phyloP scores from a whole-genome alignment of 2,113 vertebrate species.

The Plectropomus leopardus region DNA sequence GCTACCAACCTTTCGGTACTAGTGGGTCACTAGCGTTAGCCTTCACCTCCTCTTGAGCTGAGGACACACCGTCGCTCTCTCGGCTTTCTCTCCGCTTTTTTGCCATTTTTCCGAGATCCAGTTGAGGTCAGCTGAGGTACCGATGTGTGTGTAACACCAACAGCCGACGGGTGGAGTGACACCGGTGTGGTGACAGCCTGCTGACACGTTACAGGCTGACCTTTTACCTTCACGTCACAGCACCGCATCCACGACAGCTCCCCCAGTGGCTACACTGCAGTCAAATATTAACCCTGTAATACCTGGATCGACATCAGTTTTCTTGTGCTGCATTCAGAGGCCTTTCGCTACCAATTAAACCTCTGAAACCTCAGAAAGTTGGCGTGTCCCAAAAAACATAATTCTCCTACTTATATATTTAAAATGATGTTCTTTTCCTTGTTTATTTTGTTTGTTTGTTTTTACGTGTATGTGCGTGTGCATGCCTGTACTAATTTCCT shows the following conservation, averaged over 20 bases:
- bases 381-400: too few relatives aligned
- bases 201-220: conserved; percentile 61
- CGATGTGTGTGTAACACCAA: too few relatives aligned
- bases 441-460: too few relatives aligned
- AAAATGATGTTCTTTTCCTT: too few relatives aligned
- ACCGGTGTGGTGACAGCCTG: conserved; percentile 43
- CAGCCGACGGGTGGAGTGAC: conserved; percentile 20
- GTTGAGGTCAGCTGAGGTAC: not conserved
- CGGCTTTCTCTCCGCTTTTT: conserved; percentile 82
- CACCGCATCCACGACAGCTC: conserved; percentile 43
- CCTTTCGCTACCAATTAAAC: too few relatives aligned
- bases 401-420: too few relatives aligned
- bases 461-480: too few relatives aligned
- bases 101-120: conserved; percentile 69
- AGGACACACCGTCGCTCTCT: conserved; percentile 66
- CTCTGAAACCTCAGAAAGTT: too few relatives aligned
- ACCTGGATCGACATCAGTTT: too few relatives aligned
- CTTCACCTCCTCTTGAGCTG: conserved; percentile 65
- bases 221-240: conserved; percentile 53
- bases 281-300: not conserved
- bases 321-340: too few relatives aligned
- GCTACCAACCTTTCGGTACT: conserved; percentile 74
- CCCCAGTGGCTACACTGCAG: not conserved
- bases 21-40: conserved; percentile 46
- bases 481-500: too few relatives aligned